Percentiles rank a stretch among this genome's conserved stretches.
phyloP scores from a whole-genome alignment of 2,113 vertebrate genomes.

The Hippocampus zosterae region DNA sequence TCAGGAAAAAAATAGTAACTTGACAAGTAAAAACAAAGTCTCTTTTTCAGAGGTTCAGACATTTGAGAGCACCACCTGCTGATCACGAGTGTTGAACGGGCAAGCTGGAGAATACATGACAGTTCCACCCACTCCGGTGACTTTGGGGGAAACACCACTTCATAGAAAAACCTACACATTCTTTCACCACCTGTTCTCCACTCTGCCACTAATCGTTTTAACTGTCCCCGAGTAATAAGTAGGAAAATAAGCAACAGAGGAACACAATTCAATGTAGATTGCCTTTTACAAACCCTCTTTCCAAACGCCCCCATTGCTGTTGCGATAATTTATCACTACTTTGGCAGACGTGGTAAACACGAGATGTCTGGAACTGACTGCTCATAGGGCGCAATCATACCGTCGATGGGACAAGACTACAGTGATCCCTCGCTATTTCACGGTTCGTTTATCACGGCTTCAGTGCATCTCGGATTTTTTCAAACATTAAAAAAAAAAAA shows the following conservation, averaged over 20 bases:
- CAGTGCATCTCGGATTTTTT: no score
- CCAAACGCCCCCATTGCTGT: constrained; percentile 4
- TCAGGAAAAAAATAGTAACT: background rate
- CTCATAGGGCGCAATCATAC: constrained; percentile 51
- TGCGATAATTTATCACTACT: constrained; percentile 36
- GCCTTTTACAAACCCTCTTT: constrained; percentile 21
- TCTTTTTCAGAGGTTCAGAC: constrained; percentile 12
- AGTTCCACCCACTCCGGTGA: constrained; percentile 13
- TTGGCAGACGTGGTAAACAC: constrained; percentile 30
- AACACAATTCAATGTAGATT: constrained; percentile 9
- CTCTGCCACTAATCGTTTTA: constrained; percentile 11
- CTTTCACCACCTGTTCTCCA: background rate
- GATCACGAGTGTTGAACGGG: constrained; percentile 29
- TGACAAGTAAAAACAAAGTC: constrained; percentile 9
- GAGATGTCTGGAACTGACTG: constrained; percentile 33
- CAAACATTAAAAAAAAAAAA: no score
- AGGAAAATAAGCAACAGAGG: constrained; percentile 18
- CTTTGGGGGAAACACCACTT: background rate
- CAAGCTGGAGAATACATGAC: constrained; percentile 2
- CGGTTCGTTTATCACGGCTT: no score
- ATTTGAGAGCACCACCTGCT: constrained; percentile 19
- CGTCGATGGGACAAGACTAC: constrained; percentile 18
- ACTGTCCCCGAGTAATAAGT: background rate
- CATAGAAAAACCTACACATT: constrained; percentile 13
- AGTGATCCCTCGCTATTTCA: no score